Evolutionary conservation across 1,140 invertebrate genomes (phyloP).

Genomic region (Musca vetustissima): DNA sequence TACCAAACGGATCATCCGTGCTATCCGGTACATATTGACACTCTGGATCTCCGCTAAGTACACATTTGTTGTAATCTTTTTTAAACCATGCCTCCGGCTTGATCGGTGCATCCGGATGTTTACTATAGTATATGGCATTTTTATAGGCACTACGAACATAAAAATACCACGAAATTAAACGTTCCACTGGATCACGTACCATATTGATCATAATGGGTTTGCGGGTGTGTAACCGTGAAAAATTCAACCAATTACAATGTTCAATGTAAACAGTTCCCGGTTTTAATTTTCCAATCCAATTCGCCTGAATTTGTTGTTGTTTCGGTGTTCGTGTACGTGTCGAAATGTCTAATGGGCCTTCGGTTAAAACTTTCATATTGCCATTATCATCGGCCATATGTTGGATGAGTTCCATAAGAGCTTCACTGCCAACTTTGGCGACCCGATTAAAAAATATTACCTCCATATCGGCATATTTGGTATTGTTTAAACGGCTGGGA

Average conservation of each 20-base stretch:
- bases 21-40: conserved; percentile 78
- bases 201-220: conserved; percentile 87
- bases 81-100: conserved; percentile 80
- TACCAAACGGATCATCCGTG: conserved; percentile 76
- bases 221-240: conserved; percentile 64
- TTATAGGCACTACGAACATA: conserved; percentile 77
- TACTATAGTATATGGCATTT: conserved; percentile 82
- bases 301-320: conserved; percentile 68
- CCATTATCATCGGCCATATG: conserved; percentile 19
- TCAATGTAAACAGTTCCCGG: conserved; percentile 69
- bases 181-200: conserved; percentile 80
- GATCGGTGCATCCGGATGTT: conserved; percentile 78
- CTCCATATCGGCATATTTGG: conserved; percentile 66
- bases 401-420: conserved; percentile 73
- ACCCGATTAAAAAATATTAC: conserved; percentile 84
- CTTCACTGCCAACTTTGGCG: conserved; percentile 75
- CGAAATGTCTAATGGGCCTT: conserved; percentile 75
- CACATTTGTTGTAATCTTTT: conserved; percentile 87
- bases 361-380: neutral
- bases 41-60: conserved; percentile 77
- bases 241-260: conserved; percentile 74
- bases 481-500: conserved; percentile 69
- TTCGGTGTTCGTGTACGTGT: conserved; percentile 63
- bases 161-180: conserved; percentile 86
- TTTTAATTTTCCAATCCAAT: conserved; percentile 58